A percentile compares a stretch with the other conserved stretches of the same genome.
Conservation (phyloP, 2,113 vertebrate species). For the Phyllostomus hastatus region DNA sequence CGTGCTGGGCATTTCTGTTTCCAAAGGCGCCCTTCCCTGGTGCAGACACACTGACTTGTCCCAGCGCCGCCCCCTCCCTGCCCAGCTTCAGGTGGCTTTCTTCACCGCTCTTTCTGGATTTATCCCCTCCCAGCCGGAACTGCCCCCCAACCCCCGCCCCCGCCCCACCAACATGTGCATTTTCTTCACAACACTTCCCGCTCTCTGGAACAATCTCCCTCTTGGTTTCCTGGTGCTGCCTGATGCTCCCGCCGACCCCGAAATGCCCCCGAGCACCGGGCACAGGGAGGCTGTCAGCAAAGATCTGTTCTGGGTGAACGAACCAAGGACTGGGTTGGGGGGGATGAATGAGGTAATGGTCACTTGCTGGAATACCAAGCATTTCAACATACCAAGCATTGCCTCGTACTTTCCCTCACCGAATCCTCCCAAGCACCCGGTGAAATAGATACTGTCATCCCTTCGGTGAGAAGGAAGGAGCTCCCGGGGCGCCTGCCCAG, state of each 20-base stretch:
- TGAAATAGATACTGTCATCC: not conserved
- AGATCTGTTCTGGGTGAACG: not conserved
- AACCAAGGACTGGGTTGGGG: no score
- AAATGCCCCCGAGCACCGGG: no score
- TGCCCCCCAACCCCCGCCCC: no score
- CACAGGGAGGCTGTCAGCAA: not conserved
- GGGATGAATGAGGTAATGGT: not conserved
- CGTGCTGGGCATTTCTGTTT: not conserved
- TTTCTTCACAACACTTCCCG: rapidly evolving
- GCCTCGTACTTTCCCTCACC: not conserved
- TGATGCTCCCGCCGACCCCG: no score
- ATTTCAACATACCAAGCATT: not conserved
- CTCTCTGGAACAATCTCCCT: not conserved
- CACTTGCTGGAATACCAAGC: not conserved
- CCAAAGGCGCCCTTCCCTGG: not conserved
- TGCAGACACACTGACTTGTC: not conserved
- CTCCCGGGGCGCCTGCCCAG: not conserved
- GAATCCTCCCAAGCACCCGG: not conserved
- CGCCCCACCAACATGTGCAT: not conserved
- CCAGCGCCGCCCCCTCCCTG: not conserved
- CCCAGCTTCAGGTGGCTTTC: not conserved
- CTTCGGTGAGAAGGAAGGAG: not conserved
- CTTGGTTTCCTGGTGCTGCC: no score
- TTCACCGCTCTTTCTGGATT: not conserved
- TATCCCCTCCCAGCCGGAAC: no score